Evolutionary conservation across 2,113 vertebrate species (phyloP), one percentile per base, ranked within the genome.

Genomic region (Salvator merianae): DNA sequence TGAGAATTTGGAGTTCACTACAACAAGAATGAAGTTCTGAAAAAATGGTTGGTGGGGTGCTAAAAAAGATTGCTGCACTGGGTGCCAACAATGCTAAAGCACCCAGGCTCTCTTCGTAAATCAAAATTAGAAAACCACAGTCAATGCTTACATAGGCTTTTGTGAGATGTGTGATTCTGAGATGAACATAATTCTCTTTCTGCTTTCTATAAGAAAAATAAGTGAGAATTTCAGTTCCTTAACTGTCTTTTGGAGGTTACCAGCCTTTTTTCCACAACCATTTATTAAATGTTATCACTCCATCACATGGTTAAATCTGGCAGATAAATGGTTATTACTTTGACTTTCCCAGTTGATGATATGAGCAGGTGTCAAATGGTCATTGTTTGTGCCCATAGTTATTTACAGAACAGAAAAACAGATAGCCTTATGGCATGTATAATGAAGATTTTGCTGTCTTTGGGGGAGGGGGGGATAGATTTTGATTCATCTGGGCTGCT

Each of bases 331-430:
- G 26, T 47, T 90, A 9, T 50, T 1, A 26, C 28, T 43, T 4
- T 79, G 65, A 81, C 40, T 16, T 43, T 28, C 86, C 38, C 30
- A 66, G 62, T 32, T 69, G 81, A 36, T 83, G 53, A 78, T 9
- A 63, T 79, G 50, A 72, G 77, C 55, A 65, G 2, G 34, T 76
- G 71, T 74, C 36, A 79, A 26, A 82, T 88, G 86, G 18, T 34
- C 81, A 50, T 18, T 4, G 5, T 81, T 88, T 88, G 36, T 38
- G 47, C 53, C 81, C 30, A 71, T 43, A 59, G 38, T 87, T 63
- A 53, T 43, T 77, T 86, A 63, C 62, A 87, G 72, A 40, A 69
- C 72, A 86, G 70, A 74, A 81, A 77, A 86, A 86, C 55, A 59
- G 43, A 55, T 38, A 71, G 59, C 20, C 47, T 86, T 65, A 59